Evolutionary conservation across 1,140 invertebrate genomes (phyloP), one percentile per base, ranked within the genome.

Genomic region (Drepana arcuata): DNA sequence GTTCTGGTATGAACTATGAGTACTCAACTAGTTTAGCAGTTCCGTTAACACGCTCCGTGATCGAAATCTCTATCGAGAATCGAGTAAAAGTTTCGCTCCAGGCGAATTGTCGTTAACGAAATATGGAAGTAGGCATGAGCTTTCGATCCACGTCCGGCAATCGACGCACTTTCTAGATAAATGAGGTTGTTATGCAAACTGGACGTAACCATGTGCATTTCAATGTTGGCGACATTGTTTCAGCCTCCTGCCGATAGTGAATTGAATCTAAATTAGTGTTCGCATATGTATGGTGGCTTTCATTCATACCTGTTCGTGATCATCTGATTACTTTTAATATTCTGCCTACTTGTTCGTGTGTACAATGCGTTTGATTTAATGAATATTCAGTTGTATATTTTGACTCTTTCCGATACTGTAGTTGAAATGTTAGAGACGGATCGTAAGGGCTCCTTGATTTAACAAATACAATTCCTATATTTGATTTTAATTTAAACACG

Each of bases 101-200:
- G 68, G 66, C 62, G 41, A 47, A 60, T 54, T 63, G 56, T 61
- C 52, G 55, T 60, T 50, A 54, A 65, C 63, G 50, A 66, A 73
- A 73, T 71, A 70, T 71, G 66, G 64, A 72, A 65, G 68, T 72
- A 58, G 64, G 71, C 57, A 56, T 28, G 48, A 77, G 77, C 77
- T 81, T 81, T 78, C 72, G 53, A 74, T n/a, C n/a, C n/a, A n/a
- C n/a, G 72, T 63, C 48, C 41, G 58, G 57, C 66, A 62, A 61
- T 61, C 45, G 62, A 72, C 68, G 61, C 60, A 70, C 73, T 81
- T 81, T 81, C 77, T 80, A 81, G 65, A 67, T 67, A 55, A 65
- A 72, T 48, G 56, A 51, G 58, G 55, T 54, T 61, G 63, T 75
- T 78, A 78, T 80, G 73, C 71, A 77, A 80, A 80, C 70, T 51